Evolutionary conservation across 2,888 invertebrate species (phyloP).

Genomic region (Gibbula magus): DNA sequence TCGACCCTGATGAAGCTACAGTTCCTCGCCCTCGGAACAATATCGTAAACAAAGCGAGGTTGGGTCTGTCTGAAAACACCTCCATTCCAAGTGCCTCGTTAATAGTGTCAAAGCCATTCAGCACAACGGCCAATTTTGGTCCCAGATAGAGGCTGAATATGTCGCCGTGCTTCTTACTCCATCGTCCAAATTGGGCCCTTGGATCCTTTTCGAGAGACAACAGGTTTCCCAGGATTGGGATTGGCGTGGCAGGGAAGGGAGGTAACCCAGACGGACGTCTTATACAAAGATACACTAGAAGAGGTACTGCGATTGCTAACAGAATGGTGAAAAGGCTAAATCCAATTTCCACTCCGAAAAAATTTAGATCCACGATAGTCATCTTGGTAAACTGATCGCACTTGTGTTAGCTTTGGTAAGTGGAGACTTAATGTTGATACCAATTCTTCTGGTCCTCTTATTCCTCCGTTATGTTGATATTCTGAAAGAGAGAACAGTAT

Average conservation of each 20-base stretch:
- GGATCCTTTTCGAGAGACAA: conserved; percentile 9
- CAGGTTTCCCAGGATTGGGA: conserved; percentile 24
- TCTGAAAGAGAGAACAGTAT: too few relatives aligned
- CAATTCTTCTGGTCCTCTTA: too few relatives aligned
- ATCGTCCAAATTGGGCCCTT: neutral
- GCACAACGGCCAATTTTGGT: neutral
- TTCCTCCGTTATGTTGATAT: too few relatives aligned
- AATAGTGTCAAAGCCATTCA: conserved; percentile 4
- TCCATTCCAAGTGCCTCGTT: conserved; percentile 26
- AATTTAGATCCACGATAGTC: too few relatives aligned
- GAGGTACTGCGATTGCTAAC: neutral
- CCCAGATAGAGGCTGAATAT: conserved; percentile 21
- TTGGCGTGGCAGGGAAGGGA: conserved; percentile 15
- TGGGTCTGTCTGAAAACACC: conserved; percentile 1
- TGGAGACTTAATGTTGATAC: too few relatives aligned
- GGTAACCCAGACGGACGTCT: neutral
- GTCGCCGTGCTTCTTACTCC: conserved; percentile 27
- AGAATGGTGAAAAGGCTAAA: neutral
- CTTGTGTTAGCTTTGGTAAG: too few relatives aligned
- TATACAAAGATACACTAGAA: neutral
- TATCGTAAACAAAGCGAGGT: neutral
- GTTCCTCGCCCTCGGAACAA: conserved; percentile 3
- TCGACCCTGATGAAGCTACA: neutral
- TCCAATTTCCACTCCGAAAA: neutral
- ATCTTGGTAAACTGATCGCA: too few relatives aligned